Conservation (phyloP, 2,113 vertebrate species). For the Anhinga anhinga region DNA sequence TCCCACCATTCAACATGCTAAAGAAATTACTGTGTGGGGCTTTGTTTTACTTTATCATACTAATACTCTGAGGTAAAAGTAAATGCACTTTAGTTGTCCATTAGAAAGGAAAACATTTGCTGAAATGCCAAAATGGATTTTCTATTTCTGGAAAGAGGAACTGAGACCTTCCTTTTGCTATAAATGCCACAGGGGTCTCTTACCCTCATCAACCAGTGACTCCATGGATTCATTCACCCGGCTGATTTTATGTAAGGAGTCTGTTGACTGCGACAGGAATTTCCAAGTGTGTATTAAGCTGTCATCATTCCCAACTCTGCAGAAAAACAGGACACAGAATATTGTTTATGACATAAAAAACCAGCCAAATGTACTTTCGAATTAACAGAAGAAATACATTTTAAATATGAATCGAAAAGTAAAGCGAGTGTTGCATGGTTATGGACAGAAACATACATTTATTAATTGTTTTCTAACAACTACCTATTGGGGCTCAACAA, state of each 20-base stretch:
- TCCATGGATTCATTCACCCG: slow-evolving; percentile 93
- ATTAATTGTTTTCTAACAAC: background rate
- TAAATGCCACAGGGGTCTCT: background rate
- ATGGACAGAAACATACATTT: background rate
- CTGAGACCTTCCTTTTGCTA: background rate
- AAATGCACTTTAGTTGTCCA: background rate
- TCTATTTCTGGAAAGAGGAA: background rate
- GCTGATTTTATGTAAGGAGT: slow-evolving; percentile 92
- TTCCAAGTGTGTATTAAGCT: slow-evolving; percentile 84
- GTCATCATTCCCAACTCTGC: slow-evolving; percentile 89
- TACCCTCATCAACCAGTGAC: slow-evolving; percentile 94
- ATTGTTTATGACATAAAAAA: background rate
- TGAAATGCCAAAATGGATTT: background rate
- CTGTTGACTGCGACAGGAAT: slow-evolving; percentile 93
- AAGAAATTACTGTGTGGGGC: background rate
- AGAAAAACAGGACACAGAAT: background rate
- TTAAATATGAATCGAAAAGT: background rate
- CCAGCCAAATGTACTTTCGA: background rate
- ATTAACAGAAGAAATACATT: background rate
- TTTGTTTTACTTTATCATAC: background rate
- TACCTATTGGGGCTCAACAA: background rate
- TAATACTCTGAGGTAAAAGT: background rate
- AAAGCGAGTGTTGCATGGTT: background rate
- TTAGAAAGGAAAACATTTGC: background rate
- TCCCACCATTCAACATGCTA: background rate